A percentile compares a stretch with the other conserved stretches of the same genome.
Conservation (phyloP, 2,797 vertebrate genomes). For the Amniataba percoides region DNA sequence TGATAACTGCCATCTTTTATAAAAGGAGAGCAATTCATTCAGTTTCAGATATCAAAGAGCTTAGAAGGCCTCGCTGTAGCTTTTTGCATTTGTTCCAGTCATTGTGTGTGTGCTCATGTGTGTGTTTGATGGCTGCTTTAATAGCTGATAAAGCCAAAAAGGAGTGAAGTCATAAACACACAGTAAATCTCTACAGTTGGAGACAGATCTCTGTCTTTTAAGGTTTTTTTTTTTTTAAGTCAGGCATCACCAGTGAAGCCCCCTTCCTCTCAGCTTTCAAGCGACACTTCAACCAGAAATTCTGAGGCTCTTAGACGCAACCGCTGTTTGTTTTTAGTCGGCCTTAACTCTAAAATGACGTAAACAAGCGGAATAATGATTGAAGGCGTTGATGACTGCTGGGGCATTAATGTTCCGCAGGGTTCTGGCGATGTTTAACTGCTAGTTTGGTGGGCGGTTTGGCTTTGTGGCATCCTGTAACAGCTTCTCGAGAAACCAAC, state of each 20-base stretch:
- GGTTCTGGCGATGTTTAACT: conserved; percentile 67
- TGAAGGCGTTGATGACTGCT: conserved; percentile 73
- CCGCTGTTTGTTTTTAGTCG: conserved; percentile 72
- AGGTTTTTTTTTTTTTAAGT: conserved; percentile 7
- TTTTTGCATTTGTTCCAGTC: conserved; percentile 37
- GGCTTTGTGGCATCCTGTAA: conserved; percentile 77
- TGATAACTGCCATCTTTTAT: conserved; percentile 19
- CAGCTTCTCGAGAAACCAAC: conserved; percentile 69
- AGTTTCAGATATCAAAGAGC: conserved; percentile 44
- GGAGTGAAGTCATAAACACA: conserved; percentile 51
- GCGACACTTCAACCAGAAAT: conserved; percentile 33
- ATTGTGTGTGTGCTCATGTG: background rate
- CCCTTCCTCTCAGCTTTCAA: conserved; percentile 22
- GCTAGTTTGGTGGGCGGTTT: conserved; percentile 68
- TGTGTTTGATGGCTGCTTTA: conserved; percentile 51
- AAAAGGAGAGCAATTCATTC: conserved; percentile 27
- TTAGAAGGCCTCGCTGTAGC: conserved; percentile 3
- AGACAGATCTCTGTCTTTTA: conserved; percentile 25
- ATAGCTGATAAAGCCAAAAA: conserved; percentile 61
- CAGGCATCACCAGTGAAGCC: conserved; percentile 17
- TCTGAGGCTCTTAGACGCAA: conserved; percentile 53
- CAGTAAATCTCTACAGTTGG: conserved; percentile 45
- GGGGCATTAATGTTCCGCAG: conserved; percentile 66
- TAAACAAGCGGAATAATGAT: conserved; percentile 70
- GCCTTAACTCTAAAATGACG: conserved; percentile 62